phyloP scores from a whole-genome alignment of 2,113 vertebrate species.

The Esox niger region DNA sequence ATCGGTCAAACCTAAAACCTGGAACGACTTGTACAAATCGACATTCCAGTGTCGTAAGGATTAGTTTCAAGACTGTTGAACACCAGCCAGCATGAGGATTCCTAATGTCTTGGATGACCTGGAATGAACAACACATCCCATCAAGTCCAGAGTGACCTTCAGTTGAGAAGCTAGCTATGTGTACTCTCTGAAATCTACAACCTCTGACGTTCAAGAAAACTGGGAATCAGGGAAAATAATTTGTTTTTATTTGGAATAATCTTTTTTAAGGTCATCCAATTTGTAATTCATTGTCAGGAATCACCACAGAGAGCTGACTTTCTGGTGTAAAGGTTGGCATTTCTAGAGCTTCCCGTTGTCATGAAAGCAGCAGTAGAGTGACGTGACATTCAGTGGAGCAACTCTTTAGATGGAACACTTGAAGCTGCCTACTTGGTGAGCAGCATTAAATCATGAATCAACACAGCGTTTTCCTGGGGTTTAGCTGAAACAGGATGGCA shows the following conservation, averaged over 20 bases:
- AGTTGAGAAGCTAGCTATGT: too few relatives aligned
- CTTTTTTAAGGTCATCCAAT: background rate
- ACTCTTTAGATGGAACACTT: conserved; percentile 15
- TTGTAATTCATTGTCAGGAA: background rate
- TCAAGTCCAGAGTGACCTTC: too few relatives aligned
- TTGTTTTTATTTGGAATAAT: background rate
- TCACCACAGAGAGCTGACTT: background rate
- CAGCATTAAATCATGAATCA: conserved; percentile 33
- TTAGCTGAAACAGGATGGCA: too few relatives aligned
- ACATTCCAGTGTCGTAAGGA: too few relatives aligned
- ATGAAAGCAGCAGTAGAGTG: too few relatives aligned
- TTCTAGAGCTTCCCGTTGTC: too few relatives aligned
- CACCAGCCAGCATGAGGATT: background rate
- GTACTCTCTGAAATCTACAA: too few relatives aligned
- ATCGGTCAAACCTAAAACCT: background rate
- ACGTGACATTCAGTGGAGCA: too few relatives aligned
- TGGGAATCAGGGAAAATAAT: too few relatives aligned
- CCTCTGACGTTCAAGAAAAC: background rate
- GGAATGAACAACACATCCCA: background rate
- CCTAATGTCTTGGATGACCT: background rate
- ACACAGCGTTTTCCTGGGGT: background rate
- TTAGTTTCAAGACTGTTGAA: background rate
- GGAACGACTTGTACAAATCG: background rate
- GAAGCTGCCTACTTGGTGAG: background rate
- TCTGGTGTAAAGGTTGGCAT: background rate